Evolutionary conservation across 2,888 invertebrate genomes (phyloP), one percentile per base, ranked within the genome.

Genomic region (Coleophora flavipennella): DNA sequence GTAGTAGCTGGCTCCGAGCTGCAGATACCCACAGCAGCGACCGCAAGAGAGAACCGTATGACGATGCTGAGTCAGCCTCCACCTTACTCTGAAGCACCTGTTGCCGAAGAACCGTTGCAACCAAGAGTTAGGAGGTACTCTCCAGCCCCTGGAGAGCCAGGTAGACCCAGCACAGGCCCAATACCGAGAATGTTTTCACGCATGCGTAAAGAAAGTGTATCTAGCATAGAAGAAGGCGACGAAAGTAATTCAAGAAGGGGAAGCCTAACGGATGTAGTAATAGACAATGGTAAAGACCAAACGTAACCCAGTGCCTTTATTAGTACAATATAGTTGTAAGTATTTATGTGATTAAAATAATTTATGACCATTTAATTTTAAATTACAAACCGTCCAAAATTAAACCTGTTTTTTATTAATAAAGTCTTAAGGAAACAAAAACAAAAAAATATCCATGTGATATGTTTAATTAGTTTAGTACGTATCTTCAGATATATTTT

Each of bases 211-310:
- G 84, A 84, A 39, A 80, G 72, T 49, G 50, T 54, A 13, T 55
- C 49, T 44, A 66, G 56, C 34, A 49, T 44, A 38, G 79, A 78
- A 45, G 75, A 71, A 36, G 59, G 54, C 41, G 78, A 78, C 44
- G 75, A 71, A 36, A 59, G 54, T 41, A 63, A 59, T 52, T 74
- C 75, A 2, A 70, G 85, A 51, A 70, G 84, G 36, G 67, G 69
- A 39, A 86, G 86, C 57, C 59, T 86, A 47, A 85, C 81, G 33
- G 86, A 86, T 51, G 60, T 86, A 55, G 80, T 80, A 47, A 77
- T 85, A 61, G 86, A 86, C 44, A 83, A 67, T 56, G 70, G 76
- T 51, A 80, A 79, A 69, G 78, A 84, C 61, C 76, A 79, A 51
- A 79, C 80, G 68, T 83, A 76, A 68, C 55, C 45, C 44, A 48